Percentiles rank a stretch among this genome's conserved stretches.
Conservation (phyloP, 2,113 vertebrate genomes). For the Murina feae region DNA sequence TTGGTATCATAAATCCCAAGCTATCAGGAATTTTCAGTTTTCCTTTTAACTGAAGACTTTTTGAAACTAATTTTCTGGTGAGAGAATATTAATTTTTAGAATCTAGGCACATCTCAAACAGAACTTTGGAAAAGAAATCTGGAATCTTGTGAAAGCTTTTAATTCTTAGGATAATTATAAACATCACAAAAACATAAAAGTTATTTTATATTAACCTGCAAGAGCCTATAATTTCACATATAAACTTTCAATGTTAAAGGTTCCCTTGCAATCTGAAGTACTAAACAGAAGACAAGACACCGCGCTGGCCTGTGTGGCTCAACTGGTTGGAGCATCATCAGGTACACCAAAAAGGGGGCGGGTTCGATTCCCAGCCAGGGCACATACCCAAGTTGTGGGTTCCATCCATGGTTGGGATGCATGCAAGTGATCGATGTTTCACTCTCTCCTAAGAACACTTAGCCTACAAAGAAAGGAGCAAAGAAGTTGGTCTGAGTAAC, state of each 20-base stretch:
- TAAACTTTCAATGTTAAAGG: neutral
- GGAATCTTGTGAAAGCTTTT: neutral
- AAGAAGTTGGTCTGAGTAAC: neutral
- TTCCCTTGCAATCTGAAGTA: neutral
- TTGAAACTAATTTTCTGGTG: neutral
- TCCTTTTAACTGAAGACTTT: neutral
- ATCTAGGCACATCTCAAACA: neutral
- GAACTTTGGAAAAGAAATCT: conserved; percentile 7
- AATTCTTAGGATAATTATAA: neutral
- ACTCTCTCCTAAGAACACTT: neutral
- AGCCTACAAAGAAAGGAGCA: neutral
- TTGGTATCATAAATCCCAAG: neutral
- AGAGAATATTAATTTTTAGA: neutral
- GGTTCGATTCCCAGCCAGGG: too few relatives aligned
- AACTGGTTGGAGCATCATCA: too few relatives aligned
- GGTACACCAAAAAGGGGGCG: too few relatives aligned
- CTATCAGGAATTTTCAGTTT: conserved; percentile 6
- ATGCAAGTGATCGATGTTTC: too few relatives aligned
- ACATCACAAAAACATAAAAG: neutral
- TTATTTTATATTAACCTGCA: neutral
- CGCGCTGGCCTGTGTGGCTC: too few relatives aligned
- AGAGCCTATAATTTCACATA: neutral
- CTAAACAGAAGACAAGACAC: neutral
- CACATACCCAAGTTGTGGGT: too few relatives aligned
- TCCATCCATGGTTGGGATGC: too few relatives aligned